Percentiles rank a stretch among this genome's conserved stretches.
These are phyloP conservation scores for Oryzias melastigma DNA, from an alignment of 2,113 vertebrate genomes.

Conservation along the genomic window DNA sequence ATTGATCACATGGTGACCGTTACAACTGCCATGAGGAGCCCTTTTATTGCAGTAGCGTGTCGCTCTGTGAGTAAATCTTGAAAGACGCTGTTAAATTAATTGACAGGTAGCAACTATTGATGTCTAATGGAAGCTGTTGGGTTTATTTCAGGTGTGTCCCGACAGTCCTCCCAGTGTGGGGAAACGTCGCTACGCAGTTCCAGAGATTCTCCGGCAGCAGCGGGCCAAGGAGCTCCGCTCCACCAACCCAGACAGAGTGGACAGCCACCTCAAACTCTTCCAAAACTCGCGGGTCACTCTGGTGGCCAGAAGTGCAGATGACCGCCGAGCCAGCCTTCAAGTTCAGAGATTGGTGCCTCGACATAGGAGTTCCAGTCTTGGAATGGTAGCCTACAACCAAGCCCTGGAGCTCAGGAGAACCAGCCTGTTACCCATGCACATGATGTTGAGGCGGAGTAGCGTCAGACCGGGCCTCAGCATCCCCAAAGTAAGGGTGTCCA, in stretches of 20 bases:
- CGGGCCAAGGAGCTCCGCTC: constrained; percentile 65
- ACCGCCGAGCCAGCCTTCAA: constrained; percentile 81
- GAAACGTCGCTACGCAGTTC: constrained; percentile 84
- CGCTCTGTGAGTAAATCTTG: constrained; percentile 79
- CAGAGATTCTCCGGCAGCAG: constrained; percentile 84
- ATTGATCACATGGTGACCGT: constrained; percentile 92
- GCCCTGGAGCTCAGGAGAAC: constrained; percentile 70
- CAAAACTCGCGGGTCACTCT: constrained; percentile 78
- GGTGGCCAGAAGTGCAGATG: constrained; percentile 67
- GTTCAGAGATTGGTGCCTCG: constrained; percentile 39
- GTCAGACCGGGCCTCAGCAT: constrained; percentile 86
- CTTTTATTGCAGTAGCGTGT: constrained; percentile 83
- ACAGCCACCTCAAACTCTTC: constrained; percentile 73
- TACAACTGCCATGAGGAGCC: constrained; percentile 88
- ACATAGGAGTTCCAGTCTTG: constrained; percentile 44
- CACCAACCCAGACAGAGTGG: constrained; percentile 63
- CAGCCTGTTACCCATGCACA: constrained; percentile 84
- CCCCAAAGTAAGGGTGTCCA: constrained; percentile 88
- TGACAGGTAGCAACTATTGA: not conserved
- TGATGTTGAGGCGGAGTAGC: constrained; percentile 83
- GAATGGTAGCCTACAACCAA: constrained; percentile 16
- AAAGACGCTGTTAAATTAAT: no score
- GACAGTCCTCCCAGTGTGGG: constrained; percentile 86
- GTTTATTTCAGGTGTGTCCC: constrained; percentile 80
- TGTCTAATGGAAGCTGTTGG: not conserved